Evolutionary conservation across 1,140 invertebrate species (phyloP).

Genomic region (Coenobita brevimanus): DNA sequence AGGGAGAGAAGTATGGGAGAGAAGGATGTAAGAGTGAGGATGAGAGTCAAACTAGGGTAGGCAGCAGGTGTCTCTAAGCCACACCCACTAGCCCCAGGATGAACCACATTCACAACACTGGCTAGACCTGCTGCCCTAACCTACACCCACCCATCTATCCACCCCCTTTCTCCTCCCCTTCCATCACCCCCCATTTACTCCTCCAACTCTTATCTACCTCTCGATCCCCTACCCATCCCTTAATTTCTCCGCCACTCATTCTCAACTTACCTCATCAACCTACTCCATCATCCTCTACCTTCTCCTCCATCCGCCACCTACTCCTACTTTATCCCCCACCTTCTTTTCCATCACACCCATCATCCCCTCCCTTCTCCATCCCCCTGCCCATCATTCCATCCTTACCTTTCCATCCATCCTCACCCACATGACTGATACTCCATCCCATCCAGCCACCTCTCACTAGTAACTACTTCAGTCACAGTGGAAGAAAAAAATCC

Average conservation of each 20-base stretch:
- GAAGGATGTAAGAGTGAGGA: not conserved
- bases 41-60: too few species aligned
- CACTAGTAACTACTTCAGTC: too few species aligned
- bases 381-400: not conserved
- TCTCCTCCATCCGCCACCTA: not conserved
- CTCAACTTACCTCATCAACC: not conserved
- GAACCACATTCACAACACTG: too few species aligned
- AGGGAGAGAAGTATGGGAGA: not conserved
- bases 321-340: not conserved
- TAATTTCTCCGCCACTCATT: not conserved
- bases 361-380: not conserved
- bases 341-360: slow-evolving; percentile 2
- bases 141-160: not conserved
- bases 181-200: not conserved
- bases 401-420: not conserved
- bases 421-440: too few species aligned
- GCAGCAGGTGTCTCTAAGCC: too few species aligned
- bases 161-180: not conserved
- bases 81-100: too few species aligned
- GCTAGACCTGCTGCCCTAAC: too few species aligned
- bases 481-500: too few species aligned
- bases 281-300: not conserved
- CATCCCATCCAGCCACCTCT: too few species aligned
- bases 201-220: not conserved
- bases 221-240: not conserved